Evolutionary conservation across 35 echinoderm and acorn worm genomes (phyloP), one percentile per base, ranked within the genome.

Genomic region (Strongylocentrotus purpuratus): DNA sequence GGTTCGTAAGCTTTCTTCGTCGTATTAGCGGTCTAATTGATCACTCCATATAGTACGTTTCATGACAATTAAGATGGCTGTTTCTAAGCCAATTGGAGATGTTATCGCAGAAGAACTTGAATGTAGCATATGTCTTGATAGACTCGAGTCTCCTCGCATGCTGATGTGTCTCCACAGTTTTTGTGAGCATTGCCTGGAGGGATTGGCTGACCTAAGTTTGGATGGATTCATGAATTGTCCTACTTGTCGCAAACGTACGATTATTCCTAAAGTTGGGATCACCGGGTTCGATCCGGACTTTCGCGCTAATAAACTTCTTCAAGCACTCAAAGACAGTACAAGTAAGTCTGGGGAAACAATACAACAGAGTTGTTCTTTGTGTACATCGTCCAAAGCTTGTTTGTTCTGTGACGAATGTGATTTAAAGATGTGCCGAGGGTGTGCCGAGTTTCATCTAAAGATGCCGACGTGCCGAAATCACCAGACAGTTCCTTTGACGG

Each of bases 251-350:
- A 47, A 93, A 31, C 9, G 14, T 18, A 93, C 91, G 28, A 14
- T 31, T 7, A 47, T 93, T n/a, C 91, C 91, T n/a, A 58, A 31
- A 13, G 45, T 14, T 31, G 91, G 91, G 9, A 46, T 58, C 10
- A 46, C 31, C 3, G 91, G 91, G n/a, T 47, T 93, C 33, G 58
- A 46, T 22, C 45, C 48, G 20, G 91, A 93, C 46, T 93, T 93
- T 58, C 91, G 91, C 48, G 91, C 91, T 28, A 93, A 93, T 47
- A 93, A 93, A 93, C 91, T 93, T 93, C 91, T 93, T 14, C 11
- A 93, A 11, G 91, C 47, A 32, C n/a, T 93, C 4, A 31, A 93
- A 32, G 87, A 58, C 9, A 18, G 91, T 11, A 93, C 10, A 58
- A 31, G 48, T 0, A 14, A 92, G 48, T n/a, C 17, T 6, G 13